These are phyloP conservation scores for Drosophila bifasciata DNA, from an alignment of 1,140 invertebrate species.

Conservation along the genomic window DNA sequence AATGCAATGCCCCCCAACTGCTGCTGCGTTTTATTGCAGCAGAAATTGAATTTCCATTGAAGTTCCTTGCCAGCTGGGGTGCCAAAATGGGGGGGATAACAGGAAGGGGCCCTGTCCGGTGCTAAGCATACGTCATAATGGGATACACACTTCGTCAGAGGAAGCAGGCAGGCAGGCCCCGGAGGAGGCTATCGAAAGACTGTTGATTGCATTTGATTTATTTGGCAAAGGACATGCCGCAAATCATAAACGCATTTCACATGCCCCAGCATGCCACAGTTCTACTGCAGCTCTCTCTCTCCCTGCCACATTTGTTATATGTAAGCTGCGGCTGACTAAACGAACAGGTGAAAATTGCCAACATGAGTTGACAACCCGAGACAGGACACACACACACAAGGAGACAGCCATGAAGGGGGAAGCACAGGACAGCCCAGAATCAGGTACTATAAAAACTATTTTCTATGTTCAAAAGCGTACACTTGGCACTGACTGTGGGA, in stretches of 20 bases:
- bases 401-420: background rate
- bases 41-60: constrained; percentile 75
- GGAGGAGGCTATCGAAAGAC: constrained; percentile 27
- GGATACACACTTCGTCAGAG: constrained; percentile 9
- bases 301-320: constrained; percentile 66
- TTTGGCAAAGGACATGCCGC: constrained; percentile 72
- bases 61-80: constrained; percentile 10
- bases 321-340: constrained; percentile 66
- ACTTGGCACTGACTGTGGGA: constrained; percentile 22
- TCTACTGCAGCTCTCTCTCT: constrained; percentile 8
- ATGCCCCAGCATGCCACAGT: constrained; percentile 19
- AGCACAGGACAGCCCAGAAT: constrained; percentile 39
- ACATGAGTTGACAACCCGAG: constrained; percentile 75
- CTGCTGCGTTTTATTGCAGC: constrained; percentile 53
- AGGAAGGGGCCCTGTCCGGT: constrained; percentile 47
- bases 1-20: constrained; percentile 11
- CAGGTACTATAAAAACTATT: constrained; percentile 67
- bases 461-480: constrained; percentile 66
- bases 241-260: constrained; percentile 77
- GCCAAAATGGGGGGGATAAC: background rate
- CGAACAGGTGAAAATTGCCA: constrained; percentile 77
- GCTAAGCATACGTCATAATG: constrained; percentile 58
- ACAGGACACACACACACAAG: constrained; percentile 2
- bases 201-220: constrained; percentile 80
- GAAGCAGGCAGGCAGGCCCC: too few species aligned